Evolutionary conservation across 2,888 invertebrate genomes (phyloP).

Genomic region (Meiosimyza decipiens): DNA sequence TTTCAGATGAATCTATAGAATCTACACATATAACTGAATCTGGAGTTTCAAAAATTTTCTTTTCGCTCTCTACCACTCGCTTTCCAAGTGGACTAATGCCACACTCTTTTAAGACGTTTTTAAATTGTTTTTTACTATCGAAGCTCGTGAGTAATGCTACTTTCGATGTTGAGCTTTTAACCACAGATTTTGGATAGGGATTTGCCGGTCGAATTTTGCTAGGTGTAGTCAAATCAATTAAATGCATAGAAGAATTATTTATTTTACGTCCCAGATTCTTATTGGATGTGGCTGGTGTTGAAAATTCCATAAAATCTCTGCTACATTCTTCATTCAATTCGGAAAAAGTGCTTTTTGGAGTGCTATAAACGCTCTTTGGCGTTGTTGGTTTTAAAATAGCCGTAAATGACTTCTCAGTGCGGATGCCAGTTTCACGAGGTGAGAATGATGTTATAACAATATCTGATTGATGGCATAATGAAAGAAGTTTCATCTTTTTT

Average conservation of each 20-base stretch:
- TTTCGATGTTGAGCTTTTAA: conserved; percentile 5
- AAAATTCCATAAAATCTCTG: conserved; percentile 49
- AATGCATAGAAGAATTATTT: conserved; percentile 57
- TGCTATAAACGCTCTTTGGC: conserved; percentile 49
- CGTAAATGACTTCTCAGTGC: conserved; percentile 59
- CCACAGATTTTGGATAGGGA: conserved; percentile 36
- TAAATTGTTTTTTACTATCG: background rate
- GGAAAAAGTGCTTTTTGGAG: conserved; percentile 54
- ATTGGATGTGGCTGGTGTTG: conserved; percentile 56
- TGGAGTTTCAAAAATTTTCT: conserved; percentile 39
- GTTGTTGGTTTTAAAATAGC: conserved; percentile 50
- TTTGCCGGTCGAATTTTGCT: conserved; percentile 44
- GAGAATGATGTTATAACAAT: conserved; percentile 63
- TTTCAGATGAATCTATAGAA: conserved; percentile 51
- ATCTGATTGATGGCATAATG: conserved; percentile 56
- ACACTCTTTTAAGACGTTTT: conserved; percentile 8
- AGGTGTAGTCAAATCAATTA: conserved; percentile 63
- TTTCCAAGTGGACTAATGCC: conserved; percentile 35
- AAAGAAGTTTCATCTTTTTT: conserved; percentile 37
- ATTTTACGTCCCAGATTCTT: conserved; percentile 37
- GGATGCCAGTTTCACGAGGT: conserved; percentile 58
- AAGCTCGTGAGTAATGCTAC: too few species aligned
- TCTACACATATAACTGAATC: conserved; percentile 51
- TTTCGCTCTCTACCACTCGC: conserved; percentile 24
- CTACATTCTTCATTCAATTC: conserved; percentile 52